A percentile compares a stretch with the other conserved stretches of the same genome.
phyloP scores from a whole-genome alignment of 2,797 vertebrate species.

The Myotis myotis region DNA sequence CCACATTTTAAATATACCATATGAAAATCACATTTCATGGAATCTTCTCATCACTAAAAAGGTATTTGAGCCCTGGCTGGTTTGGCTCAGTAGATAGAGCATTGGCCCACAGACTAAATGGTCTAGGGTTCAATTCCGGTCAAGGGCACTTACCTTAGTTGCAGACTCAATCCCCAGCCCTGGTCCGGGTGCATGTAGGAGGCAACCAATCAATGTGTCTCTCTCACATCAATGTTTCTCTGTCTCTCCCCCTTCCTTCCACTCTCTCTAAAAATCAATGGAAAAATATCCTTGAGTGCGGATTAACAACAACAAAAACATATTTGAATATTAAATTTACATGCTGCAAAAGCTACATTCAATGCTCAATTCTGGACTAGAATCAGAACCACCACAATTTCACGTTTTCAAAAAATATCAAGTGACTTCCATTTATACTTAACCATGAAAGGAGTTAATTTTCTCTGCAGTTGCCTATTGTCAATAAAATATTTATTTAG shows the following conservation, averaged over 20 bases:
- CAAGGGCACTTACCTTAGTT: too few species aligned
- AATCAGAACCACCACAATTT: neutral
- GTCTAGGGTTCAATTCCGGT: too few species aligned
- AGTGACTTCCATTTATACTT: neutral
- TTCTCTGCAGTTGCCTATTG: neutral
- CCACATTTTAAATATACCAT: neutral
- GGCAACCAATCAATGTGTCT: too few species aligned
- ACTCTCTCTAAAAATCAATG: too few species aligned
- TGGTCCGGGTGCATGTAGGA: too few species aligned
- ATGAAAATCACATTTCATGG: neutral
- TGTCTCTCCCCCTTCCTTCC: too few species aligned
- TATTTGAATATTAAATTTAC: neutral
- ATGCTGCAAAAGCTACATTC: neutral
- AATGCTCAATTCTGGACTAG: neutral
- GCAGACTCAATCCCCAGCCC: too few species aligned
- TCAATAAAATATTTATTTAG: slow-evolving; percentile 34
- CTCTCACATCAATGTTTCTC: too few species aligned
- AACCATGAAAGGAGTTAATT: neutral
- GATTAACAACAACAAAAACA: neutral
- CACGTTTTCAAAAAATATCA: neutral
- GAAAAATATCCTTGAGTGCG: too few species aligned
- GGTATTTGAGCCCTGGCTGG: neutral
- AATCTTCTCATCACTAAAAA: neutral
- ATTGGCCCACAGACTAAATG: too few species aligned
- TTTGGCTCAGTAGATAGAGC: too few species aligned